phyloP scores from a whole-genome alignment of 2,888 invertebrate genomes.

The Steromphala cineraria region DNA sequence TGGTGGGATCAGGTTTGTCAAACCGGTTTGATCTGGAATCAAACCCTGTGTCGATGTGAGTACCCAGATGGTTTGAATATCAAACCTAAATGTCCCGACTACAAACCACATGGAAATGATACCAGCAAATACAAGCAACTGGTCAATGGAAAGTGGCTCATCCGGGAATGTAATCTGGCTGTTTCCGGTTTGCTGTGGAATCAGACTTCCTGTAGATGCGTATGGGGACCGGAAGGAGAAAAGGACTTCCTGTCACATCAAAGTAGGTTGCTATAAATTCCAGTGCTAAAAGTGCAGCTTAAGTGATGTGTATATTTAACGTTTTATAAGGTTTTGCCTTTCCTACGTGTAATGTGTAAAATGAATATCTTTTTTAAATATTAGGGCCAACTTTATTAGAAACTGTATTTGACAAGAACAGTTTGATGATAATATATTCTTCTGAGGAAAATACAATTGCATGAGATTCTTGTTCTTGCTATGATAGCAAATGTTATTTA shows the following conservation, averaged over 20 bases:
- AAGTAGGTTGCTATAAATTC: neutral
- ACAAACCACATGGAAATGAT: conserved; percentile 4
- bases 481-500: too few relatives aligned
- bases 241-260: conserved; percentile 18
- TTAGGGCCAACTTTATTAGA: too few relatives aligned
- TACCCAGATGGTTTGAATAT: conserved; percentile 25
- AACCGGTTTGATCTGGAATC: conserved; percentile 44
- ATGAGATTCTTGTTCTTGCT: too few relatives aligned
- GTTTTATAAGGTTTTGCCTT: too few relatives aligned
- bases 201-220: conserved; percentile 46
- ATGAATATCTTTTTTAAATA: too few relatives aligned
- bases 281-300: too few relatives aligned
- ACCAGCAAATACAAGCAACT: conserved; percentile 42
- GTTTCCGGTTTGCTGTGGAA: conserved; percentile 47
- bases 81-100: conserved; percentile 18
- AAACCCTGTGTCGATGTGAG: conserved; percentile 46
- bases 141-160: conserved; percentile 46
- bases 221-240: conserved; percentile 44
- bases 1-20: conserved; percentile 47
- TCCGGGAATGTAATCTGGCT: conserved; percentile 44
- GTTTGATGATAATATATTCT: too few relatives aligned
- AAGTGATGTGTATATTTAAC: too few relatives aligned
- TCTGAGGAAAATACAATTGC: too few relatives aligned
- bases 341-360: too few relatives aligned
- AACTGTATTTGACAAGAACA: too few relatives aligned